Evolutionary conservation across 2,888 invertebrate genomes (phyloP).

Genomic region (Ochropleura plecta): DNA sequence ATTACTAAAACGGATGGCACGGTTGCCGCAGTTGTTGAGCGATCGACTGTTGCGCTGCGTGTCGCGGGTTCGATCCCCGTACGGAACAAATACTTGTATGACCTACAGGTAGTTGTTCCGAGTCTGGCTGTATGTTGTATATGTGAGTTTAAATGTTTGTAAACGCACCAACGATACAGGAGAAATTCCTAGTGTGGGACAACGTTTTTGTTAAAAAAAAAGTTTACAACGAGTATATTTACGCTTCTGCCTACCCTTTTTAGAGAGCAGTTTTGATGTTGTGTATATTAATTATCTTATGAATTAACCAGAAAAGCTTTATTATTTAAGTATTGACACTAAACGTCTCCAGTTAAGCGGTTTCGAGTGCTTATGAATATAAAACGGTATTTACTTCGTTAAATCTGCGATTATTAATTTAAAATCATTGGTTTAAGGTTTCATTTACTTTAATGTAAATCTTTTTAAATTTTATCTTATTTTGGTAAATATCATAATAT

Average conservation of each 20-base stretch:
- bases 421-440: slow-evolving; percentile 21
- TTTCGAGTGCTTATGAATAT: slow-evolving; percentile 49
- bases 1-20: too few relatives aligned
- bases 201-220: too few relatives aligned
- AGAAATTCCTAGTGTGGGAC: too few relatives aligned
- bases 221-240: neutral
- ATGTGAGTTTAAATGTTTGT: too few relatives aligned
- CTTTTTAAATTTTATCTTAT: neutral
- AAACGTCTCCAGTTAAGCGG: slow-evolving; percentile 32
- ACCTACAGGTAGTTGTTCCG: too few relatives aligned
- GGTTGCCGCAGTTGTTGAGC: too few relatives aligned
- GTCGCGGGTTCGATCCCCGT: too few relatives aligned
- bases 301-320: slow-evolving; percentile 22
- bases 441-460: slow-evolving; percentile 33
- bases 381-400: slow-evolving; percentile 42
- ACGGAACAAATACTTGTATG: too few relatives aligned
- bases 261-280: neutral
- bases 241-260: neutral
- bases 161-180: too few relatives aligned
- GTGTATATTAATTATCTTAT: neutral
- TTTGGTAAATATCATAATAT: neutral
- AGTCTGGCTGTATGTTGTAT: too few relatives aligned
- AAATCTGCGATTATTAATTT: slow-evolving; percentile 37
- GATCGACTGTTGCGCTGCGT: too few relatives aligned
- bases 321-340: slow-evolving; percentile 25